These are phyloP conservation scores for Sinelater perroti DNA, from an alignment of 2,888 invertebrate species.

Conservation along the genomic window DNA sequence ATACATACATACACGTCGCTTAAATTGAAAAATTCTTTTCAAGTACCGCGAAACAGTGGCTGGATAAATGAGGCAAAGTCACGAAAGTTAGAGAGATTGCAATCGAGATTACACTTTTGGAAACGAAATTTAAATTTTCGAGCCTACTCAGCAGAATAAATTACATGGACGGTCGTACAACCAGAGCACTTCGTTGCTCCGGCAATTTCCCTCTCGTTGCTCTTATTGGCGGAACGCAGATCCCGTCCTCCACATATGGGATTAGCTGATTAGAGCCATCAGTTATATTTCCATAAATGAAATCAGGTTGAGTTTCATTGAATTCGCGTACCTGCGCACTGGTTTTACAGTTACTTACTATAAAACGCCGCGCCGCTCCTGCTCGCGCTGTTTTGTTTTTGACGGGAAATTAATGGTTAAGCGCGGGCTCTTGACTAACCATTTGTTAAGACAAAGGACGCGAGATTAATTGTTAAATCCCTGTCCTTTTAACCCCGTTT, in stretches of 20 bases:
- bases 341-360: conserved; percentile 2
- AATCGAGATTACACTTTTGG: no score
- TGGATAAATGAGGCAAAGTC: no score
- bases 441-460: conserved; percentile 9
- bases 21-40: no score
- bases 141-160: no score
- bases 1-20: no score
- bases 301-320: conserved; percentile 8
- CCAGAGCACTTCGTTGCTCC: no score
- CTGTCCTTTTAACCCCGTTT: conserved; percentile 9
- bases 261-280: background rate
- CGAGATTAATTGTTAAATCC: conserved; percentile 12
- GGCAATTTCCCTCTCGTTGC: no score
- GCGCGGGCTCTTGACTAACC: background rate
- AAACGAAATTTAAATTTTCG: no score
- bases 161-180: no score
- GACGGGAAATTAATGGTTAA: conserved; percentile 10
- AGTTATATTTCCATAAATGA: conserved; percentile 8
- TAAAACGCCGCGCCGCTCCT: background rate
- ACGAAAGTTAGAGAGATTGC: no score
- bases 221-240: no score
- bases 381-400: conserved; percentile 1
- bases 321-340: background rate
- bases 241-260: background rate
- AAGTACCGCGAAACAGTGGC: no score